Conservation (phyloP, 2,888 invertebrate species). For the Andrena flavipes region DNA sequence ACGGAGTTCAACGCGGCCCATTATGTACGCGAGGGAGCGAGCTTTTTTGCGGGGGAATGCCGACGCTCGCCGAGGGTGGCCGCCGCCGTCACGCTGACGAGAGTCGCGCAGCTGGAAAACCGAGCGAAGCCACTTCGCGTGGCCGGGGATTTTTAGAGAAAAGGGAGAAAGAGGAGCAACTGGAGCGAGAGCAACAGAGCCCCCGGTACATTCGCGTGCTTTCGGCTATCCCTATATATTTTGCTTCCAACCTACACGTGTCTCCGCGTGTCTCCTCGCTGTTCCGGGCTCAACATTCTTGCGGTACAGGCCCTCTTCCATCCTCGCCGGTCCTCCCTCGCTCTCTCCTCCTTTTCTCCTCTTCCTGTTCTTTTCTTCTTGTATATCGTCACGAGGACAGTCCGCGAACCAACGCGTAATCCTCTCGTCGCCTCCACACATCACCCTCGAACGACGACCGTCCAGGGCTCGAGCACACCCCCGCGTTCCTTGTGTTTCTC, state of each 20-base stretch:
- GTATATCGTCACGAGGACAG: constrained; percentile 60
- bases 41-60: constrained; percentile 73
- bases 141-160: constrained; percentile 42
- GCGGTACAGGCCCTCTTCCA: constrained; percentile 54
- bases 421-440: constrained; percentile 76
- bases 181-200: constrained; percentile 49
- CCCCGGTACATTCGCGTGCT: constrained; percentile 65
- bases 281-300: constrained; percentile 80
- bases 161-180: constrained; percentile 38
- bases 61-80: constrained; percentile 80
- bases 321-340: constrained; percentile 47
- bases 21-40: constrained; percentile 73
- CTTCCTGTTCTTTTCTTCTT: constrained; percentile 49
- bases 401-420: constrained; percentile 79
- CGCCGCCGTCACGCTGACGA: constrained; percentile 82
- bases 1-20: constrained; percentile 70
- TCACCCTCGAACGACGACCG: constrained; percentile 40
- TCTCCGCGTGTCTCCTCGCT: constrained; percentile 80
- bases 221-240: constrained; percentile 70
- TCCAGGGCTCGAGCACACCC: constrained; percentile 48
- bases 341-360: constrained; percentile 52
- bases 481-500: constrained; percentile 4
- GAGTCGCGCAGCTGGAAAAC: constrained; percentile 83
- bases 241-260: constrained; percentile 82
- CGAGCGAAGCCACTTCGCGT: constrained; percentile 64